A percentile compares a stretch with the other conserved stretches of the same genome.
These are phyloP conservation scores for Papilio protenor DNA, from an alignment of 2,888 invertebrate genomes.

Conservation along the genomic window DNA sequence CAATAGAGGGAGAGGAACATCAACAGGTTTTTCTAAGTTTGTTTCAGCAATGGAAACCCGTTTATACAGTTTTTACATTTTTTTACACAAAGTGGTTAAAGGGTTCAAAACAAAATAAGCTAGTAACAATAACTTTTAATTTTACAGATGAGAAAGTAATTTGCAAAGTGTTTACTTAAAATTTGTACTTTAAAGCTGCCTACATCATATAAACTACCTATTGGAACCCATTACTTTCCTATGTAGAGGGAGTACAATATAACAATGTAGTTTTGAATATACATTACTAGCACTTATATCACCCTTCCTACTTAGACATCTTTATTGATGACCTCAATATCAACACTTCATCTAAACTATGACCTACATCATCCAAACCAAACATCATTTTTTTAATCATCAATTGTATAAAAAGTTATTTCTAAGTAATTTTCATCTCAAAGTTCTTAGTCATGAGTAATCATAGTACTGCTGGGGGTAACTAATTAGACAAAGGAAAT, in stretches of 20 bases:
- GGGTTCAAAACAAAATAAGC: too few species aligned
- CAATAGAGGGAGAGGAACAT: too few species aligned
- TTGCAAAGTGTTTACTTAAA: not conserved
- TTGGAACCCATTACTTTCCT: too few species aligned
- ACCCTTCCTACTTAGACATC: not conserved
- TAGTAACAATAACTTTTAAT: not conserved
- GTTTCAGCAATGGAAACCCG: not conserved
- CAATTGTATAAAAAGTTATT: not conserved
- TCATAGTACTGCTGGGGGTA: slow-evolving; percentile 37
- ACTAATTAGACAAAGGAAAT: slow-evolving; percentile 49
- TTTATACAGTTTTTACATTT: not conserved
- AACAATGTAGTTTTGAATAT: not conserved
- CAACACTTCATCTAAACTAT: not conserved
- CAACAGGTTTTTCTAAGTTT: too few species aligned
- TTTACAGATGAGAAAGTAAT: not conserved
- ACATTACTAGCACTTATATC: not conserved
- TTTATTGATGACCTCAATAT: not conserved
- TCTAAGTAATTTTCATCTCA: not conserved
- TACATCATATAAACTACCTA: not conserved
- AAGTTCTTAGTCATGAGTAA: slow-evolving; percentile 42
- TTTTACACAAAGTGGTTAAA: not conserved
- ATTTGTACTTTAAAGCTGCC: not conserved
- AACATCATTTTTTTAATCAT: not conserved
- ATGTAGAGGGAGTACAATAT: not conserved
- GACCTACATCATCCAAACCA: not conserved